Base-by-base conservation (phyloP, 2,797 vertebrate genomes). In the Astyanax mexicanus region DNA sequence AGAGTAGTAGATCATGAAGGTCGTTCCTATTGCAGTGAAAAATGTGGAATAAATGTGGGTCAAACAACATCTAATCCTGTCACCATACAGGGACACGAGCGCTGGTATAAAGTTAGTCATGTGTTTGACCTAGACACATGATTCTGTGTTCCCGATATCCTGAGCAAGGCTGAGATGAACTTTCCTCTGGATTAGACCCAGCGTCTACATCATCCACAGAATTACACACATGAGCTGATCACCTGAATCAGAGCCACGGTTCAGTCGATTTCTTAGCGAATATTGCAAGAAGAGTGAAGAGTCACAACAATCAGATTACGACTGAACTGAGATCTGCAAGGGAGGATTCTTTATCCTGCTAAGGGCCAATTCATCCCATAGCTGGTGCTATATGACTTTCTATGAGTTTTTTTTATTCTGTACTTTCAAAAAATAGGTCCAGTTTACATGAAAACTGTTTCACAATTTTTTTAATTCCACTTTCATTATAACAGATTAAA, bases 21-120 rank as follows among this genome's bases (percentile, higher is more conserved):
- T 4, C 13, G 1, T 32, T 32, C 29, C 21, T 3, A 15, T 57
- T 3, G 6, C 6, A 10, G 13, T 3, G 17, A 17, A 19, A 57
- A 35, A 60, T 60, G 25, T 57, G 3, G 29, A 60, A 37, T 35
- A 19, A 29, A n/a, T n/a, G n/a, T 60, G 57, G n/a, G 57, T 60
- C 57, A 60, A 60, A 37, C 32, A 35, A 23, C 1, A 23, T 11
- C 21, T 52, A 52, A 23, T 52, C 49, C 49, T 7, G 19, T 21
- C n/a, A 1, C 6, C 19, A 19, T 8, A 19, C 15, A 5, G 7
- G 45, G 6, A 49, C 45, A 49, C 42, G 15, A 13, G 45, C 45
- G 8, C n/a, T 49, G 1, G 6, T 49, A 49, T 19, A 5, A 12
- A 25, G 49, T 4, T 23, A 11, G 49, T 23, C 19, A 21, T 11